These are phyloP conservation scores for Poeciliopsis retropinna DNA, from an alignment of 2,113 vertebrate genomes.

Conservation along the genomic window DNA sequence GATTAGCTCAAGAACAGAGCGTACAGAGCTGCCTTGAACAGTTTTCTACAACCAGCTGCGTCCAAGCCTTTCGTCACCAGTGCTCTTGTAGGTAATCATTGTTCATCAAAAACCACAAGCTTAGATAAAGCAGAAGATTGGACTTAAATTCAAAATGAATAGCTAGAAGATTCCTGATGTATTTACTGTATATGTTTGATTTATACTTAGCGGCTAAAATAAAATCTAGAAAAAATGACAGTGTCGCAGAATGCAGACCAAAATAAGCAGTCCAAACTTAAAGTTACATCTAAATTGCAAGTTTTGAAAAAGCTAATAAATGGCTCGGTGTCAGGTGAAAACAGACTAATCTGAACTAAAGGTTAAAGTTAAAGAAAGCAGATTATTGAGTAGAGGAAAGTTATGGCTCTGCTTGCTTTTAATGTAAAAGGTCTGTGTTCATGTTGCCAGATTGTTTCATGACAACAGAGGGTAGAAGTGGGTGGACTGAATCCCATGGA, in stretches of 20 bases:
- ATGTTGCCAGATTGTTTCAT: too few species aligned
- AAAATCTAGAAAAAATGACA: background rate
- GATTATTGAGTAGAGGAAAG: too few species aligned
- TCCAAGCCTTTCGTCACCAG: background rate
- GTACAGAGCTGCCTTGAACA: background rate
- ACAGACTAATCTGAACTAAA: background rate
- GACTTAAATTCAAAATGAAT: background rate
- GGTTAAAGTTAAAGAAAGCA: background rate
- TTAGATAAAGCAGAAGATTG: background rate
- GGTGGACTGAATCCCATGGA: background rate
- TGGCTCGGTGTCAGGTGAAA: background rate
- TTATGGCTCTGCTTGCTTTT: background rate
- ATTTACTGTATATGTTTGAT: background rate
- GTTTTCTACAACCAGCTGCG: background rate
- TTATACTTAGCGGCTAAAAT: background rate
- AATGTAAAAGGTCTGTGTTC: background rate
- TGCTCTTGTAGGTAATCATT: background rate
- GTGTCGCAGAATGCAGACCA: background rate
- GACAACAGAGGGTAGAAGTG: too few species aligned
- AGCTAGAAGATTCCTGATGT: background rate
- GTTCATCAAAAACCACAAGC: too few species aligned
- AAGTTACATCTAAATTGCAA: background rate
- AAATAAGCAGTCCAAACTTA: background rate
- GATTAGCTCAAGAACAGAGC: background rate
- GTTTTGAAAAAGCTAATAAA: background rate